Evolutionary conservation across 2,113 vertebrate species (phyloP).

Genomic region (Silurus glanis): DNA sequence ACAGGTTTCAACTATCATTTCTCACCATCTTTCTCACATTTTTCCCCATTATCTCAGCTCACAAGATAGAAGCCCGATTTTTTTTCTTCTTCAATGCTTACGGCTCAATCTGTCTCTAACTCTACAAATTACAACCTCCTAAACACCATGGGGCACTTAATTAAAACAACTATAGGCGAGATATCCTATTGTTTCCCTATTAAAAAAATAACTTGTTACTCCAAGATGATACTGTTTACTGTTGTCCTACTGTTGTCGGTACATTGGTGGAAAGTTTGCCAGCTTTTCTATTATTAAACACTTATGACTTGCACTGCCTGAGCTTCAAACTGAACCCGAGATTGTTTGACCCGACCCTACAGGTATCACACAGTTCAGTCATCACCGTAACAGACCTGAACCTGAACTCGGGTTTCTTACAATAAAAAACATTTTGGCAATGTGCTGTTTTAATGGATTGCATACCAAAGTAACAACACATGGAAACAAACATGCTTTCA

Average conservation of each 20-base stretch:
- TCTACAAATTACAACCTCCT: conserved; percentile 25
- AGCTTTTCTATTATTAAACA: too few relatives aligned
- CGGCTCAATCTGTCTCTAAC: conserved; percentile 44
- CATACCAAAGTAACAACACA: too few relatives aligned
- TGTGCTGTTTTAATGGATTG: too few relatives aligned
- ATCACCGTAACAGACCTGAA: too few relatives aligned
- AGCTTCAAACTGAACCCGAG: too few relatives aligned
- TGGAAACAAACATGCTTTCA: too few relatives aligned
- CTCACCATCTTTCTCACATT: conserved; percentile 35
- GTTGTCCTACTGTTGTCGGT: not conserved
- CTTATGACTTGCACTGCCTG: too few relatives aligned
- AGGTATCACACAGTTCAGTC: too few relatives aligned
- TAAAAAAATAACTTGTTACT: not conserved
- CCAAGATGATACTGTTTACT: not conserved
- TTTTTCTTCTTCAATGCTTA: conserved; percentile 35
- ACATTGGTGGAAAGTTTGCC: too few relatives aligned
- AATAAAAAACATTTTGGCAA: too few relatives aligned
- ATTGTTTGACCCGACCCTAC: too few relatives aligned
- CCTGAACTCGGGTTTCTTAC: too few relatives aligned
- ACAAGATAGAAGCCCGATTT: conserved; percentile 36
- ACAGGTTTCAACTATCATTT: conserved; percentile 35
- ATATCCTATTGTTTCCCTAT: not conserved
- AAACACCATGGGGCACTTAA: conserved; percentile 20
- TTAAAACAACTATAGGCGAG: not conserved
- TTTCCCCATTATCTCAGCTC: conserved; percentile 42